Base-by-base conservation (phyloP, 2,113 vertebrate genomes). In the Lucifuga dentata region DNA sequence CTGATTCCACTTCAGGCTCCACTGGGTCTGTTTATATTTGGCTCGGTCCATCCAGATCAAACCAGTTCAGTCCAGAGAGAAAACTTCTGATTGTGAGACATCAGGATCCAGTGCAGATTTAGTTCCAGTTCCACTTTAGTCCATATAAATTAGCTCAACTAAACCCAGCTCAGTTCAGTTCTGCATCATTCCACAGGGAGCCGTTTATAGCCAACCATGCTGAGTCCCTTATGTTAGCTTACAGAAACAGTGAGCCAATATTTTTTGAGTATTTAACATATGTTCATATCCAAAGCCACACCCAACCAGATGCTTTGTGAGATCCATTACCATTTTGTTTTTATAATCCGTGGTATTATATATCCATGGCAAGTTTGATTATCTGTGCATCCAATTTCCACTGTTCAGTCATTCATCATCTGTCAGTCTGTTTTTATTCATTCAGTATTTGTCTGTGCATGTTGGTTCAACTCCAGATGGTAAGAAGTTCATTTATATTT, bases 341-440 rank as follows among this genome's bases (percentile, higher is more conserved):
- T 20, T 64, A 52, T 64, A 41, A 33, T 75, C 44, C 11, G 21
- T 21, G 17, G 40, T 17, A 21, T 38, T 29, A 62, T 76, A 58
- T 48, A 33, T 81, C 64, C 62, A 60, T 19, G 11, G 49, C 40
- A 53, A 43, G 24, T 50, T 70, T 63, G 40, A 71, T 78, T 65
- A 29, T 61, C 64, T 51, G 33, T 53, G 44, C 44, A 43, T 73
- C 51, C 24, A 29, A n/a, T 16, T 24, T 58, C 50, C 44, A 20
- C 13, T 49, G 12, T 35, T 51, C 16, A 63, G 52, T 29, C 21
- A 41, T 67, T 52, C 1, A 19, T 39, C 64, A 38, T 35, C 12
- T 46, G 2, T n/a, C n/a, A n/a, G n/a, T 50, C 20, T 32, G 3
- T 49, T 60, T 46, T 35, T 13, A 32, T 73, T 23, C 24, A 11